Evolutionary conservation across 2,113 vertebrate species (phyloP).

Genomic region (Odocoileus virginianus): DNA sequence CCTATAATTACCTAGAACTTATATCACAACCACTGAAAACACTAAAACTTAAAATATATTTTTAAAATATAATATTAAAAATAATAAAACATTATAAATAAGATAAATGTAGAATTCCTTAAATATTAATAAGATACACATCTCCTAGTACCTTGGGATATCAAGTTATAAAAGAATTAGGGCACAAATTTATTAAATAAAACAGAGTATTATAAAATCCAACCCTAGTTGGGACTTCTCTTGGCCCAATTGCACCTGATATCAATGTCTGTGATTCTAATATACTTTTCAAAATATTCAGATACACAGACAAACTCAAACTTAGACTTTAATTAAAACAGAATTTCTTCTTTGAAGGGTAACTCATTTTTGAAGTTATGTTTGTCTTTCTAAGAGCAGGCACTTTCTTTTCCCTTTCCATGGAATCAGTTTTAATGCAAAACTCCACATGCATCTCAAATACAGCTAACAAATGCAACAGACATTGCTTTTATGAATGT

Average conservation of each 20-base stretch:
- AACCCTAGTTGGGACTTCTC: background rate
- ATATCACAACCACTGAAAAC: background rate
- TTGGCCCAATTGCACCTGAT: background rate
- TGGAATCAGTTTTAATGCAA: background rate
- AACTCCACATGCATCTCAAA: background rate
- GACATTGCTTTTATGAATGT: background rate
- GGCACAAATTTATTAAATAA: background rate
- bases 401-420: background rate
- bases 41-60: background rate
- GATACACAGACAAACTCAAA: background rate
- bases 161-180: background rate
- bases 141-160: background rate
- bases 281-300: conserved; percentile 3
- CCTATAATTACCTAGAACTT: background rate
- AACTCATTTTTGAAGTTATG: background rate
- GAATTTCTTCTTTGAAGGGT: background rate
- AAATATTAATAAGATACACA: background rate
- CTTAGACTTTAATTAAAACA: background rate
- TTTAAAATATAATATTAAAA: background rate
- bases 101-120: background rate
- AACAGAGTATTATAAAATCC: background rate
- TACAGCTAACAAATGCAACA: background rate
- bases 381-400: background rate
- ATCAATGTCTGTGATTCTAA: background rate
- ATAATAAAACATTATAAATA: background rate